These are phyloP conservation scores for Urophycis tenuis DNA, from an alignment of 2,797 vertebrate species.

Conservation along the genomic window DNA sequence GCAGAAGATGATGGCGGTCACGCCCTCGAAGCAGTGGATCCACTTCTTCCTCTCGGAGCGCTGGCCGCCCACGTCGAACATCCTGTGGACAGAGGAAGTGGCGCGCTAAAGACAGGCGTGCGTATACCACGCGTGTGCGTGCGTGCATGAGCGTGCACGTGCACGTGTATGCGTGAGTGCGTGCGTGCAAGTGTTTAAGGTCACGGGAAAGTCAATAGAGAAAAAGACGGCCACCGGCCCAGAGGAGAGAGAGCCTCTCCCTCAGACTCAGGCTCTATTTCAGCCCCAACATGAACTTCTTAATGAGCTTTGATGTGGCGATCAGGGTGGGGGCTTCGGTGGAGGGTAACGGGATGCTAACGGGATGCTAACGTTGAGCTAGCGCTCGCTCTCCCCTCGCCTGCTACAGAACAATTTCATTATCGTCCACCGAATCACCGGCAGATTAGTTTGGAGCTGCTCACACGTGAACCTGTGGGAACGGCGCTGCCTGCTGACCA, in stretches of 20 bases:
- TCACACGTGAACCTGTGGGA: no score
- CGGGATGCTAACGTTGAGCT: not conserved
- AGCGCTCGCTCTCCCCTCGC: not conserved
- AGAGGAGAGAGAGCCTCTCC: not conserved
- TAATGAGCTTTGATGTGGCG: not conserved
- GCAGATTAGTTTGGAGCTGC: not conserved
- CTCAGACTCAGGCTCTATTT: not conserved
- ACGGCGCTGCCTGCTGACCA: no score
- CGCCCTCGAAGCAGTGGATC: slow-evolving; percentile 98
- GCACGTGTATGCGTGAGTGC: not conserved
- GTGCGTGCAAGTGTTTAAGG: not conserved
- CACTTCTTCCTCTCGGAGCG: slow-evolving; percentile 84
- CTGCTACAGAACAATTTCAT: not conserved
- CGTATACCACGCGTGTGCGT: not conserved
- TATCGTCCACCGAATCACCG: not conserved
- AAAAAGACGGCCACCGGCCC: not conserved
- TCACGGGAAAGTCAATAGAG: not conserved
- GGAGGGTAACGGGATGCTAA: not conserved
- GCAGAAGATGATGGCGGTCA: slow-evolving; percentile 96
- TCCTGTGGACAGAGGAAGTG: slow-evolving; percentile 47
- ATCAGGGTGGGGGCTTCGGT: not conserved
- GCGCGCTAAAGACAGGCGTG: not conserved
- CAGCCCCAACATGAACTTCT: not conserved
- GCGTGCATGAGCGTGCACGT: not conserved
- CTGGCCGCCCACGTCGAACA: slow-evolving; percentile 75